Evolutionary conservation across 1,140 invertebrate genomes (phyloP).

Genomic region (Panulirus ornatus): DNA sequence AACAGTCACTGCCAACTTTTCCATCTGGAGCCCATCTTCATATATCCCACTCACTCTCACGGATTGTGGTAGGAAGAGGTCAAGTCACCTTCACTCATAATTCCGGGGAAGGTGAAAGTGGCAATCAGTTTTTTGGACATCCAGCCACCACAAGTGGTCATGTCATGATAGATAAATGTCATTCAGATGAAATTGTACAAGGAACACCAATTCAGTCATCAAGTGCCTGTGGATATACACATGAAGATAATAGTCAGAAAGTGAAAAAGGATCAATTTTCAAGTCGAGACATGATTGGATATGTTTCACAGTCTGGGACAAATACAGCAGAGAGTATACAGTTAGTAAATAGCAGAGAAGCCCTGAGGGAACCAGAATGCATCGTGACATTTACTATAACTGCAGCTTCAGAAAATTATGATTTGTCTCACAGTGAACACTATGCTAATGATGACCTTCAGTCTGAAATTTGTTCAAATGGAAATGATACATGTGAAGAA

Average conservation of each 20-base stretch:
- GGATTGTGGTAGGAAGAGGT: slow-evolving; percentile 44
- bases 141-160: background rate
- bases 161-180: background rate
- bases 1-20: background rate
- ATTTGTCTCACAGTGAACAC: background rate
- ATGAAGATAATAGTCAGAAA: background rate
- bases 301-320: background rate
- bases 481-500: background rate
- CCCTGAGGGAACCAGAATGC: background rate
- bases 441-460: background rate
- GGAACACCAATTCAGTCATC: background rate
- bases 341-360: slow-evolving; percentile 3
- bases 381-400: slow-evolving; percentile 45
- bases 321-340: background rate
- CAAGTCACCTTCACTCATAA: slow-evolving; percentile 60
- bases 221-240: background rate
- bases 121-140: background rate
- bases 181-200: background rate
- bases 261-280: background rate
- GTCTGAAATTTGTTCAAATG: background rate
- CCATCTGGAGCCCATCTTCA: background rate
- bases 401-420: slow-evolving; percentile 4
- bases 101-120: background rate
- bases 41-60: slow-evolving; percentile 10
- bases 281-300: background rate